Conservation (phyloP, 2,888 invertebrate genomes). For the Micropterix aruncella region DNA sequence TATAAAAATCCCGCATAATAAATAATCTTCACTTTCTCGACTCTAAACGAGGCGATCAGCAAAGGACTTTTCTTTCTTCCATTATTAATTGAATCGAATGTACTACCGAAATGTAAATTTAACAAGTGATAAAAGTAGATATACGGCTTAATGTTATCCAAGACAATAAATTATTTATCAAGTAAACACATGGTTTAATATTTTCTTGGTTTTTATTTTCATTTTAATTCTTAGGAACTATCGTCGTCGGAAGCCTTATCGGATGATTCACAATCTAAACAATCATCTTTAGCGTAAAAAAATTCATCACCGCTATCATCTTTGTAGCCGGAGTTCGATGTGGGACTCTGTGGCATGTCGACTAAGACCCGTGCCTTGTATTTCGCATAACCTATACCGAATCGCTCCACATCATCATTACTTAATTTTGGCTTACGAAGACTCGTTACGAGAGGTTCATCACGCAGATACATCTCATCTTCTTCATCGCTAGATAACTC, state of each 20-base stretch:
- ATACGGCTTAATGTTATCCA: slow-evolving; percentile 40
- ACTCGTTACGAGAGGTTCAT: not conserved
- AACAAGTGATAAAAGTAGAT: slow-evolving; percentile 23
- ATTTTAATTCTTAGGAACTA: too few species aligned
- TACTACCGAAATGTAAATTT: slow-evolving; percentile 17
- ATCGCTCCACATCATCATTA: slow-evolving; percentile 40
- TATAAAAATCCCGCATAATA: too few species aligned
- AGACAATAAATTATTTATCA: slow-evolving; percentile 47
- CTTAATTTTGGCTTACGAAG: slow-evolving; percentile 10
- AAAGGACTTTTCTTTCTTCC: not conserved
- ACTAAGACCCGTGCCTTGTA: slow-evolving; percentile 41
- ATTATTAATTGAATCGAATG: slow-evolving; percentile 13
- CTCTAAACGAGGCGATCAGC: not conserved
- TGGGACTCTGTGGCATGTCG: slow-evolving; percentile 11
- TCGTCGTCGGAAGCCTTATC: too few species aligned
- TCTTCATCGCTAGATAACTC: not conserved
- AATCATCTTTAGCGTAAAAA: slow-evolving; percentile 30
- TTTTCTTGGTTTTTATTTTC: slow-evolving; percentile 4
- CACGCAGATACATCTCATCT: not conserved
- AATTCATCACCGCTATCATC: slow-evolving; percentile 32
- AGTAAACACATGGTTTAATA: slow-evolving; percentile 17
- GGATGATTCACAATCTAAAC: slow-evolving; percentile 1
- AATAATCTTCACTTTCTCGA: too few species aligned
- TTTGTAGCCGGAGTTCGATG: slow-evolving; percentile 14
- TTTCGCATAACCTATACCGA: slow-evolving; percentile 51